Percentiles rank a stretch among this genome's conserved stretches.
phyloP scores from a whole-genome alignment of 2,888 invertebrate genomes.

The Chaetoderma sp. region DNA sequence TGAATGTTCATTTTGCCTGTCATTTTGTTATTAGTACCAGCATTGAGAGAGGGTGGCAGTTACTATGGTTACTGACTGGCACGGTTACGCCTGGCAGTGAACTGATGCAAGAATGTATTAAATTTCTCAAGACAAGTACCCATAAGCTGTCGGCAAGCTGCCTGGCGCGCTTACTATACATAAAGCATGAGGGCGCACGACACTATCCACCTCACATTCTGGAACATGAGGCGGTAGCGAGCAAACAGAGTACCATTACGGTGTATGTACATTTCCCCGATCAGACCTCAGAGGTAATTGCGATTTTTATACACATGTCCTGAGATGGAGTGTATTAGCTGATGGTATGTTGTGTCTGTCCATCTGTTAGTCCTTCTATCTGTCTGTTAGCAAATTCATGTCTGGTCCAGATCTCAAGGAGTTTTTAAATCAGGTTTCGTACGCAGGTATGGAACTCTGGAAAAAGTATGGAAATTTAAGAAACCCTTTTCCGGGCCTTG shows the following conservation, averaged over 20 bases:
- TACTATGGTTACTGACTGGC: slow-evolving; percentile 45
- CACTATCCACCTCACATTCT: slow-evolving; percentile 43
- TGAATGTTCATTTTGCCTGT: not conserved
- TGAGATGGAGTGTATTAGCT: not conserved
- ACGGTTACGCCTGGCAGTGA: slow-evolving; percentile 46
- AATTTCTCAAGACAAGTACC: slow-evolving; percentile 42
- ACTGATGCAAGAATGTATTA: slow-evolving; percentile 44
- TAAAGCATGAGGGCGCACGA: slow-evolving; percentile 47
- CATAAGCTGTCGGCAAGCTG: slow-evolving; percentile 45
- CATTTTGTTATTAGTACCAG: slow-evolving; percentile 39
- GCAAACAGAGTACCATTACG: slow-evolving; percentile 34
- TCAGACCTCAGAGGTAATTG: slow-evolving; percentile 39
- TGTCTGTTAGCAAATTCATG: no score
- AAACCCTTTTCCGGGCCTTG: no score
- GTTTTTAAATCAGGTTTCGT: no score
- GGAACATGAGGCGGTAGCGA: slow-evolving; percentile 43
- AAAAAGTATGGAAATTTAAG: no score
- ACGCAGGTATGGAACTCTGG: no score
- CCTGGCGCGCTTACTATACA: slow-evolving; percentile 36
- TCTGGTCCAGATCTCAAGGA: no score
- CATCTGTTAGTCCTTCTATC: not conserved
- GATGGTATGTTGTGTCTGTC: not conserved
- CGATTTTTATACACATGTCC: not conserved
- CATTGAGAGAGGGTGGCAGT: slow-evolving; percentile 51
- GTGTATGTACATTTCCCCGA: slow-evolving; percentile 44